phyloP scores from a whole-genome alignment of 2,888 invertebrate species.

The Dinocampus coccinellae region DNA sequence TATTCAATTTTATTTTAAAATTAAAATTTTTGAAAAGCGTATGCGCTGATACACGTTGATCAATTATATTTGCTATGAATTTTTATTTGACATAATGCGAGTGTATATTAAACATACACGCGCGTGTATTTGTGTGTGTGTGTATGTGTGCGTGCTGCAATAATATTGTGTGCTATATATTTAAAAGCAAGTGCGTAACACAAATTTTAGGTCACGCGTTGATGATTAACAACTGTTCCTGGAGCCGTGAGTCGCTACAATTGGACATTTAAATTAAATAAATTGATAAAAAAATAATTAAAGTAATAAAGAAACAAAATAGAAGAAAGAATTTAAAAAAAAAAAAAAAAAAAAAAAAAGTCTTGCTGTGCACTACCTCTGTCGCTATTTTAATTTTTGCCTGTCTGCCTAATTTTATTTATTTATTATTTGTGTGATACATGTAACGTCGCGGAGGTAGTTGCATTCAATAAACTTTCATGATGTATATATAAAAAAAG shows the following conservation, averaged over 20 bases:
- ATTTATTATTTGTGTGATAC: neutral
- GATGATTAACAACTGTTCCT: slow-evolving; percentile 11
- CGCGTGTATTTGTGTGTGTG: slow-evolving; percentile 39
- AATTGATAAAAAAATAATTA: neutral
- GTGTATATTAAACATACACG: slow-evolving; percentile 35
- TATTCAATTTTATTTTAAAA: slow-evolving; percentile 2
- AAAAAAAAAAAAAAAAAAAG: slow-evolving; percentile 14
- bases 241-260: slow-evolving; percentile 25
- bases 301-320: slow-evolving; percentile 16
- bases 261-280: neutral
- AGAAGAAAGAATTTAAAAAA: slow-evolving; percentile 1
- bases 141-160: slow-evolving; percentile 52
- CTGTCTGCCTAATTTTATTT: neutral
- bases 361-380: neutral
- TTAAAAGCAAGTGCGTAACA: slow-evolving; percentile 41
- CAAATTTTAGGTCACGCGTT: slow-evolving; percentile 31
- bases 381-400: neutral
- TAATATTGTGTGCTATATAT: slow-evolving; percentile 50
- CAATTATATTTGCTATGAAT: slow-evolving; percentile 47
- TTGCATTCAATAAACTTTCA: neutral
- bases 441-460: neutral
- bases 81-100: slow-evolving; percentile 40
- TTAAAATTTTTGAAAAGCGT: slow-evolving; percentile 43
- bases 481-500: neutral
- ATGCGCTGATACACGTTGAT: slow-evolving; percentile 30